A percentile compares a stretch with the other conserved stretches of the same genome.
phyloP scores from a whole-genome alignment of 2,113 vertebrate species.

The cattle (Bos taurus) region DNA sequence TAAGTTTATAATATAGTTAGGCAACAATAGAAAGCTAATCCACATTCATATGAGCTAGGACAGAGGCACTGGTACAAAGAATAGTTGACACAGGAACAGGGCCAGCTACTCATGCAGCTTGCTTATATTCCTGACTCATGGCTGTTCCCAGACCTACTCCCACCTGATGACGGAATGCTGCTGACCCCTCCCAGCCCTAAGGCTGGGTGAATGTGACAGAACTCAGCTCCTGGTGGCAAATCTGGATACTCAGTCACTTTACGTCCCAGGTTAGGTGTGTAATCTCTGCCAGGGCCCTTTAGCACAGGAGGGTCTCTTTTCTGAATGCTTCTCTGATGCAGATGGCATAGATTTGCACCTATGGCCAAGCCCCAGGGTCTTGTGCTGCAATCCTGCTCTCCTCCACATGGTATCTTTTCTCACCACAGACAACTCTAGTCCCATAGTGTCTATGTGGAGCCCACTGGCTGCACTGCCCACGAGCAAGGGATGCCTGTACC shows the following conservation, averaged over 20 bases:
- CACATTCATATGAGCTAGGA: not conserved
- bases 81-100: not conserved
- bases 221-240: not conserved
- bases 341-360: not conserved
- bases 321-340: not conserved
- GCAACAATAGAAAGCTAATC: not conserved
- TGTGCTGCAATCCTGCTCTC: not conserved
- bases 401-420: not conserved
- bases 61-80: not conserved
- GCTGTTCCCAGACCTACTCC: not conserved
- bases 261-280: not conserved
- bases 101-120: not conserved
- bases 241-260: not conserved
- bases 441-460: not conserved
- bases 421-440: not conserved
- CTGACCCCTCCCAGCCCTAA: not conserved
- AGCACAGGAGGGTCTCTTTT: not conserved
- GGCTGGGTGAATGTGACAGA: not conserved
- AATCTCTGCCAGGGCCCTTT: not conserved
- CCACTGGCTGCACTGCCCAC: not conserved
- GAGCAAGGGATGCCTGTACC: not conserved
- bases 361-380: not conserved
- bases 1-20: not conserved
- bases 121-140: not conserved
- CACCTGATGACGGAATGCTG: not conserved